A percentile compares a stretch with the other conserved stretches of the same genome.
These are phyloP conservation scores for Drepanosiphum platanoidis DNA, from an alignment of 2,888 invertebrate species.

Conservation along the genomic window DNA sequence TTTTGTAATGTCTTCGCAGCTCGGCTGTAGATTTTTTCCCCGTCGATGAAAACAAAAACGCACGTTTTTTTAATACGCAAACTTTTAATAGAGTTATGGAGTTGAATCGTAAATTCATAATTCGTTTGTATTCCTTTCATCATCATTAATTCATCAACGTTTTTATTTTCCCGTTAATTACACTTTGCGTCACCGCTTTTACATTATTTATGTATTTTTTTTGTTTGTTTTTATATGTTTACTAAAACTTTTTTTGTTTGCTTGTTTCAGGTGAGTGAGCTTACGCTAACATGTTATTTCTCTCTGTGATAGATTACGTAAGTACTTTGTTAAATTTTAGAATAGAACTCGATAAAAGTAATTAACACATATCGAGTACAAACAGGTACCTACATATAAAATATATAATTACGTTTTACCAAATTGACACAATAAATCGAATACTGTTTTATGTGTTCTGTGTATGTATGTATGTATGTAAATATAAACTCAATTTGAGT, in stretches of 20 bases:
- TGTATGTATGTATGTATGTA: not conserved
- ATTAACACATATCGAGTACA: not conserved
- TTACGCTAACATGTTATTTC: not conserved
- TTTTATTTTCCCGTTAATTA: not conserved
- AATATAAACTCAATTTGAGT: too few species aligned
- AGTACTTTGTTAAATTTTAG: not conserved
- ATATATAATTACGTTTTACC: not conserved
- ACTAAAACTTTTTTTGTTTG: not conserved
- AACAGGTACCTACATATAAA: not conserved
- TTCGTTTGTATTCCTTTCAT: not conserved
- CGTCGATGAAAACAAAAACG: not conserved
- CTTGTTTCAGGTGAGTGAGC: constrained; percentile 3
- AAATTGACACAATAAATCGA: too few species aligned
- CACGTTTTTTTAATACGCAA: not conserved
- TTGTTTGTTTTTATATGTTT: not conserved
- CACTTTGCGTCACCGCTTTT: not conserved
- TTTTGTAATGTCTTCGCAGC: too few species aligned
- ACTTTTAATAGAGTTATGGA: constrained; percentile 10
- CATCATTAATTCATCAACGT: not conserved
- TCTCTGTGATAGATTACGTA: not conserved
- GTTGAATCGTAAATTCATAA: not conserved
- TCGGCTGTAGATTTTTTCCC: too few species aligned
- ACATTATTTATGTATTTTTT: not conserved
- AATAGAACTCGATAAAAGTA: not conserved
- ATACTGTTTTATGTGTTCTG: not conserved